These are phyloP conservation scores for Rotaria sp. DNA, from an alignment of 2,888 invertebrate genomes.

Conservation along the genomic window DNA sequence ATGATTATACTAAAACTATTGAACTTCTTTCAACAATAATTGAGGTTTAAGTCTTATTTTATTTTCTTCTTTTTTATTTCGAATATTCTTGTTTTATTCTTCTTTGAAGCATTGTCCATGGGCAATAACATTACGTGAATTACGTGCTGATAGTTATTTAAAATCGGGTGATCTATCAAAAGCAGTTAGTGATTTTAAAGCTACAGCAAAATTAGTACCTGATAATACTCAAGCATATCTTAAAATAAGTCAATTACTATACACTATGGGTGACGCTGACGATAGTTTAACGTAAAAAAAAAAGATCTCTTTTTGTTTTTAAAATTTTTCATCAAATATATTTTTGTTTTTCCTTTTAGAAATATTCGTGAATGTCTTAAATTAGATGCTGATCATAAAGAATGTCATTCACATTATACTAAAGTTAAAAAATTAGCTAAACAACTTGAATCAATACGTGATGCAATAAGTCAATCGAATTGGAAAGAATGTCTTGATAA, in stretches of 20 bases:
- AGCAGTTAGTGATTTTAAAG: constrained; percentile 80
- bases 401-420: constrained; percentile 90
- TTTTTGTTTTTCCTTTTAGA: constrained; percentile 54
- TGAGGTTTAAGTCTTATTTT: constrained; percentile 58
- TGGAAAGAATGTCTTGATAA: constrained; percentile 51
- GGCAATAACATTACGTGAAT: constrained; percentile 73
- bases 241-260: constrained; percentile 75
- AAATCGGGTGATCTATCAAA: constrained; percentile 56
- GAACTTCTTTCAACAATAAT: constrained; percentile 64
- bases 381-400: constrained; percentile 90
- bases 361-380: constrained; percentile 92
- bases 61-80: background rate
- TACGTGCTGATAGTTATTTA: constrained; percentile 77
- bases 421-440: constrained; percentile 86
- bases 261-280: constrained; percentile 80
- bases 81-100: background rate
- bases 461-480: constrained; percentile 47
- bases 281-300: constrained; percentile 73
- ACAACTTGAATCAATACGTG: constrained; percentile 58
- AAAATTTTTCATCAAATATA: background rate
- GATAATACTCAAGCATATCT: constrained; percentile 82
- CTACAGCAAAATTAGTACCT: constrained; percentile 77
- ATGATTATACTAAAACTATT: constrained; percentile 64
- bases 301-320: too few species aligned
- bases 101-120: constrained; percentile 69